A percentile compares a stretch with the other conserved stretches of the same genome.
phyloP scores from a whole-genome alignment of 2,113 vertebrate species.

The Boleophthalmus pectinirostris region DNA sequence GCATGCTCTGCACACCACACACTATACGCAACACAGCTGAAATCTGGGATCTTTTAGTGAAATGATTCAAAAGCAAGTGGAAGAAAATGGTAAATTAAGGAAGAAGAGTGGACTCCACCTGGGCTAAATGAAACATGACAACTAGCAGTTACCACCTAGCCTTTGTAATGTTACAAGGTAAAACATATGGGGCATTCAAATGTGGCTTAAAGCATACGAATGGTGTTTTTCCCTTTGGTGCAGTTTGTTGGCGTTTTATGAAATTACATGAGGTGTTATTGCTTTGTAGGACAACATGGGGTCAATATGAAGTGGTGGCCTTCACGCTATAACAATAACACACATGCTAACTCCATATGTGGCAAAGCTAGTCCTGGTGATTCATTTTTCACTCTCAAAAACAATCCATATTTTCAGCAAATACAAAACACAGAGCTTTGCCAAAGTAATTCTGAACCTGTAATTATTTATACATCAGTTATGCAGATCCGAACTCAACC shows the following conservation, averaged over 20 bases:
- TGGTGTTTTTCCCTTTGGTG: neutral
- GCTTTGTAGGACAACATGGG: conserved; percentile 5
- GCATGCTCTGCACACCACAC: conserved; percentile 10
- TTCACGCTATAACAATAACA: conserved; percentile 2
- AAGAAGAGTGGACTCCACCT: conserved; percentile 14
- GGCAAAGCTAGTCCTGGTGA: neutral
- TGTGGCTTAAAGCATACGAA: neutral
- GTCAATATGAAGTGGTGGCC: neutral
- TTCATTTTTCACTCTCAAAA: neutral
- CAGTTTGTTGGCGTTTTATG: conserved; percentile 7
- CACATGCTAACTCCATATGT: neutral
- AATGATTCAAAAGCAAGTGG: conserved; percentile 31
- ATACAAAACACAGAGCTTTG: neutral
- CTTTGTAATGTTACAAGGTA: conserved; percentile 21
- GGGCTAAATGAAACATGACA: conserved; percentile 52
- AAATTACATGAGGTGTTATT: conserved; percentile 11
- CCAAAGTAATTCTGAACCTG: neutral
- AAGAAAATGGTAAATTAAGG: conserved; percentile 22
- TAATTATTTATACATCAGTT: conserved; percentile 1
- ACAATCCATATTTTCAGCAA: neutral
- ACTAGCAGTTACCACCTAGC: conserved; percentile 29
- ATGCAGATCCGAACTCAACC: neutral
- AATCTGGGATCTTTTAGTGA: conserved; percentile 40
- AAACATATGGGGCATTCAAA: neutral
- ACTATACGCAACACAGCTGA: conserved; percentile 27